phyloP scores from a whole-genome alignment of 2,113 vertebrate genomes.

The Anolis sagrei region DNA sequence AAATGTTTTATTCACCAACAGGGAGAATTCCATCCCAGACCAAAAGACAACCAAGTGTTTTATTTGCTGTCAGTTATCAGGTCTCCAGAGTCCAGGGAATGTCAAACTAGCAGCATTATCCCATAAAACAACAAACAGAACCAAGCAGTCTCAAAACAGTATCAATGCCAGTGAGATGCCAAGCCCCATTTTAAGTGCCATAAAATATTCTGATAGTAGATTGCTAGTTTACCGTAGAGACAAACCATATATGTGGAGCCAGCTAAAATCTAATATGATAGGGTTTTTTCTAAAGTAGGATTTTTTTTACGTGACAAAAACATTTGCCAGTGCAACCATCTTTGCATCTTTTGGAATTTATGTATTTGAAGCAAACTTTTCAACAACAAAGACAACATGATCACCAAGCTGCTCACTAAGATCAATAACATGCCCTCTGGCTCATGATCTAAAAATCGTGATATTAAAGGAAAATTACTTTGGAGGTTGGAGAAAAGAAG shows the following conservation, averaged over 20 bases:
- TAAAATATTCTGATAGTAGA: background rate
- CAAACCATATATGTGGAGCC: background rate
- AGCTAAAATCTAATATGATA: too few species aligned
- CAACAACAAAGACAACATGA: too few species aligned
- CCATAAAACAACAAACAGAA: slow-evolving; percentile 25
- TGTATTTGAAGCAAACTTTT: background rate
- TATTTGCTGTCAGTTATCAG: slow-evolving; percentile 35
- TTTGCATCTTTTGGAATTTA: background rate
- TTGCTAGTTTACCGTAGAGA: background rate
- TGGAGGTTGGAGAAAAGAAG: too few species aligned
- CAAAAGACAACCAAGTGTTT: slow-evolving; percentile 24
- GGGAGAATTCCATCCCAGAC: slow-evolving; percentile 28
- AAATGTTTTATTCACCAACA: slow-evolving; percentile 41
- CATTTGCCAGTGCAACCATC: background rate
- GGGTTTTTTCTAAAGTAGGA: background rate
- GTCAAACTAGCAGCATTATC: slow-evolving; percentile 27
- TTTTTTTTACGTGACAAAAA: too few species aligned
- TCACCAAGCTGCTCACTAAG: background rate
- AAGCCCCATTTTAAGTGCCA: background rate
- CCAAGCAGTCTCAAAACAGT: slow-evolving; percentile 16
- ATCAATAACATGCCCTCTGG: background rate
- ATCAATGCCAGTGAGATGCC: background rate
- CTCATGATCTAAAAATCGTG: background rate
- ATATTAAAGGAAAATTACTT: background rate
- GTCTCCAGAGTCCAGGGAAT: background rate